Evolutionary conservation across 1,140 invertebrate species (phyloP).

Genomic region (Macrotrachela quadricornifera): DNA sequence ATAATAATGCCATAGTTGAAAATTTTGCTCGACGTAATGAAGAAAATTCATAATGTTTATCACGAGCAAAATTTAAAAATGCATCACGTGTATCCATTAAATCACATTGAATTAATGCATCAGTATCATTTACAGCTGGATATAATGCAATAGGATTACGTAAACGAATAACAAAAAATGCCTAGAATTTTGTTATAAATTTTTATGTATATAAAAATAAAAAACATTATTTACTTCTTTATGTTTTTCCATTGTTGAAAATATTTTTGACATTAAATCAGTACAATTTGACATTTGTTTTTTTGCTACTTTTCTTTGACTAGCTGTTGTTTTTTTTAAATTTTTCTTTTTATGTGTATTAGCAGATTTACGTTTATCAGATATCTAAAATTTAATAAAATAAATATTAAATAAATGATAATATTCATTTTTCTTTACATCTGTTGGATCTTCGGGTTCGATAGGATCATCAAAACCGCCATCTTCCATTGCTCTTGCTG

Average conservation of each 20-base stretch:
- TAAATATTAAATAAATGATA: no score
- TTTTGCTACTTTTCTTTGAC: no score
- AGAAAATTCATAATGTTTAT: constrained; percentile 97
- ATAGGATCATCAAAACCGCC: no score
- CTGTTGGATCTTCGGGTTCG: no score
- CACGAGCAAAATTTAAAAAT: constrained; percentile 88
- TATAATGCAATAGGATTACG: constrained; percentile 1
- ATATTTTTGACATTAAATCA: constrained; percentile 87
- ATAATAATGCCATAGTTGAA: constrained; percentile 86
- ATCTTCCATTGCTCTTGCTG: constrained; percentile 40
- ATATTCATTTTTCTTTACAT: no score
- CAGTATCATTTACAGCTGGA: constrained; percentile 45
- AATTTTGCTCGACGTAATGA: constrained; percentile 79
- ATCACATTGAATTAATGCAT: constrained; percentile 79
- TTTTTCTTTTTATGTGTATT: no score
- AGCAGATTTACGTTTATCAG: no score
- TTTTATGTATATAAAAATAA: background rate
- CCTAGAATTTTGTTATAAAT: no score
- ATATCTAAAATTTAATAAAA: no score
- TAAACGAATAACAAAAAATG: no score
- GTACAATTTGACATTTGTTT: no score
- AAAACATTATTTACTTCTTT: constrained; percentile 45
- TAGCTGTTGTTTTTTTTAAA: no score
- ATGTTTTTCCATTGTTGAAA: constrained; percentile 95
- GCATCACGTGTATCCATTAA: constrained; percentile 98